A percentile compares a stretch with the other conserved stretches of the same genome.
These are phyloP conservation scores for Aricia agestis DNA, from an alignment of 1,140 invertebrate species.

Conservation along the genomic window DNA sequence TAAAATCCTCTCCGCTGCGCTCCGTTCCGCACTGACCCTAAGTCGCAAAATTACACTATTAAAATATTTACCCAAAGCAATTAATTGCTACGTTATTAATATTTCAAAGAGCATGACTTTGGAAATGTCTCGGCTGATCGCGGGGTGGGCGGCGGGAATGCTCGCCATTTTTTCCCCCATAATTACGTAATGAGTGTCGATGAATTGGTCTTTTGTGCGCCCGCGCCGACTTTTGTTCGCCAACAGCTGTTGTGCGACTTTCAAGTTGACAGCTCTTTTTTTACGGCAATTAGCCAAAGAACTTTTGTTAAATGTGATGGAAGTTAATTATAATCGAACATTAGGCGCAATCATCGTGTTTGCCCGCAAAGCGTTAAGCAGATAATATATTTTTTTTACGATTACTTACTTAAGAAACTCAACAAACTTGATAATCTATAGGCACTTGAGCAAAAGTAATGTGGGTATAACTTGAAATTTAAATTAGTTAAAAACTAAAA, in stretches of 20 bases:
- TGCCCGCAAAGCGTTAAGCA: too few species aligned
- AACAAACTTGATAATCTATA: too few species aligned
- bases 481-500: too few species aligned
- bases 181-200: conserved; percentile 71
- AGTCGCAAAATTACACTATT: not conserved
- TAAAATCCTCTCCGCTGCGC: too few species aligned
- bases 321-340: too few species aligned
- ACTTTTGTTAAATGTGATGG: conserved; percentile 4
- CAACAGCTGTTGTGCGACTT: conserved; percentile 49
- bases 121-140: conserved; percentile 56
- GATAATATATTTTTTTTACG: too few species aligned
- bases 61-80: conserved; percentile 10
- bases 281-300: conserved; percentile 3
- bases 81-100: conserved; percentile 20
- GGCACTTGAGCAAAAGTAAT: too few species aligned
- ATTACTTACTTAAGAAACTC: too few species aligned
- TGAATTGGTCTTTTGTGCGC: conserved; percentile 68
- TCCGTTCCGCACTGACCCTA: not conserved
- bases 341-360: too few species aligned
- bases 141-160: conserved; percentile 54
- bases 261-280: conserved; percentile 20
- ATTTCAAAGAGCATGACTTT: conserved; percentile 46
- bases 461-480: too few species aligned
- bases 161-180: conserved; percentile 63
- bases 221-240: conserved; percentile 48